Conservation (phyloP, 53 echinoderm and acorn worm species). For the Henricia sp. region DNA sequence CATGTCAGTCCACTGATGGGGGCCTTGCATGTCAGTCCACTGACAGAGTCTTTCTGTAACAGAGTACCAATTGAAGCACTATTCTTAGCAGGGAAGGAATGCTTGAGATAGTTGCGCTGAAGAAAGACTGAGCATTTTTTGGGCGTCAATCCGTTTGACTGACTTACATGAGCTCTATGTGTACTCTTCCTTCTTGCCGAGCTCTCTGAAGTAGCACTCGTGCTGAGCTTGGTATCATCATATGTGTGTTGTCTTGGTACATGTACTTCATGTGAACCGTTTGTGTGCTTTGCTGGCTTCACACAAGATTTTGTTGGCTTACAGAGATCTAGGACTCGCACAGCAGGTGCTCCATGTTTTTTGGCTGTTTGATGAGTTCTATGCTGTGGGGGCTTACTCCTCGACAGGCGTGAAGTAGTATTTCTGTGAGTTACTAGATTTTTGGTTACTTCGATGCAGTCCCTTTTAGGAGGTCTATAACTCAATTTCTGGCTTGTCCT, state of each 20-base stretch:
- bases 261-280: background rate
- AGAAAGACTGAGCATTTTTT: background rate
- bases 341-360: background rate
- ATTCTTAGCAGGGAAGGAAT: no score
- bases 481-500: background rate
- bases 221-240: background rate
- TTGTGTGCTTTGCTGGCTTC: no score
- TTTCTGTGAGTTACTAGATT: background rate
- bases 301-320: background rate
- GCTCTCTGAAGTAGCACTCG: background rate
- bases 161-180: background rate
- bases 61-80: no score
- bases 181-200: background rate
- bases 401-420: no score
- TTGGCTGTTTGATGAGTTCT: background rate
- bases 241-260: background rate
- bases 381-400: background rate
- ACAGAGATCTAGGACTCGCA: conserved; percentile 11
- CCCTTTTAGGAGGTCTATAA: background rate
- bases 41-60: background rate
- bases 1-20: no score
- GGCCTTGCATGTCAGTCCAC: background rate
- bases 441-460: conserved; percentile 12
- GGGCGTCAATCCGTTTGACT: background rate
- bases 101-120: background rate